These are phyloP conservation scores for Lamellibrachia columna DNA, from an alignment of 2,888 invertebrate species.

Conservation along the genomic window DNA sequence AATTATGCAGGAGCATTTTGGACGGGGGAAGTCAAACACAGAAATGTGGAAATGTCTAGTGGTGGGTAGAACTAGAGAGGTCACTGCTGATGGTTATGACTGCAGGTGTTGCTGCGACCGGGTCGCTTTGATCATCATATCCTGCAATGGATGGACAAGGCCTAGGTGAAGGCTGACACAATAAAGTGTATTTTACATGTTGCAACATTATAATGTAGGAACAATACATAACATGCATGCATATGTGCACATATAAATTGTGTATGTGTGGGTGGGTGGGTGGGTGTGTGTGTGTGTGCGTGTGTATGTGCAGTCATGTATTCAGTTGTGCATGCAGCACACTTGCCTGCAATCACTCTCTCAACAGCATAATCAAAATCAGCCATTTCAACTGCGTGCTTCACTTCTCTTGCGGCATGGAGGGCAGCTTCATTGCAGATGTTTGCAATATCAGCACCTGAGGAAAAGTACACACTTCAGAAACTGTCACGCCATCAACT, in stretches of 20 bases:
- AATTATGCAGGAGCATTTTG: too few relatives aligned
- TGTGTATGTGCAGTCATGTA: neutral
- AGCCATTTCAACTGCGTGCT: slow-evolving; percentile 72
- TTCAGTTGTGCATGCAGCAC: neutral
- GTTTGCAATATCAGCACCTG: slow-evolving; percentile 96
- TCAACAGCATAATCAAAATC: slow-evolving; percentile 96
- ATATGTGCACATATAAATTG: neutral
- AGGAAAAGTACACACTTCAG: neutral
- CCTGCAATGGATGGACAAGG: too few relatives aligned
- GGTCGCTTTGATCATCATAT: too few relatives aligned
- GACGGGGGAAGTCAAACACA: too few relatives aligned
- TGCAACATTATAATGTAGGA: too few relatives aligned
- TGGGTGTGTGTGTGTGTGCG: too few relatives aligned
- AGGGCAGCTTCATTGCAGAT: slow-evolving; percentile 98
- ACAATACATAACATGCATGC: neutral
- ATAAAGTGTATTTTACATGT: too few relatives aligned
- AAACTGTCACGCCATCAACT: neutral
- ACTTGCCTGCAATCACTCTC: slow-evolving; percentile 82
- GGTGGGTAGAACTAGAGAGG: too few relatives aligned
- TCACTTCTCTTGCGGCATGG: slow-evolving; percentile 87
- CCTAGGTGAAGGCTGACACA: too few relatives aligned
- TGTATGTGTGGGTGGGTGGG: neutral
- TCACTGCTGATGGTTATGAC: too few relatives aligned
- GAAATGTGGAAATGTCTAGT: too few relatives aligned
- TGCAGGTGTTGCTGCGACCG: too few relatives aligned